phyloP scores from a whole-genome alignment of 2,113 vertebrate genomes.

The Sander vitreus region DNA sequence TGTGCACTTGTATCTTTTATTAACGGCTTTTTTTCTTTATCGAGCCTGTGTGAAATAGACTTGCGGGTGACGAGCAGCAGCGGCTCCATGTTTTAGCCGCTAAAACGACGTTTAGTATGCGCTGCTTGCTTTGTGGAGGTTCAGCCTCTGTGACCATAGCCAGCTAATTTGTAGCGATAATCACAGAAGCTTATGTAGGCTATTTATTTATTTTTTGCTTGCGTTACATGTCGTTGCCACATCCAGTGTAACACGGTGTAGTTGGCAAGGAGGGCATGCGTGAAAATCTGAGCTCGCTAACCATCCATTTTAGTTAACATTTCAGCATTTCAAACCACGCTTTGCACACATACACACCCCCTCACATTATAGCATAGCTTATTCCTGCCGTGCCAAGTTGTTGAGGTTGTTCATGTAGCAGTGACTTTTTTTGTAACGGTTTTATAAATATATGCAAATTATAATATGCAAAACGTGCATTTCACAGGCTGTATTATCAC shows the following conservation, averaged over 20 bases:
- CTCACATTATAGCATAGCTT: conserved; percentile 14
- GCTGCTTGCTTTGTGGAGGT: conserved; percentile 13
- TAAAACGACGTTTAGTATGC: neutral
- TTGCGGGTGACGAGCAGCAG: conserved; percentile 1
- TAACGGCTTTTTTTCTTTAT: neutral
- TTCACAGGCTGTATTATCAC: neutral
- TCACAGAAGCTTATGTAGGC: neutral
- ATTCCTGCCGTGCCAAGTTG: neutral
- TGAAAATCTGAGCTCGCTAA: conserved; percentile 2
- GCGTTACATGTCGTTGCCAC: neutral
- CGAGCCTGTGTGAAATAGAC: neutral
- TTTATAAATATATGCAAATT: neutral
- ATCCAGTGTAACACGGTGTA: neutral
- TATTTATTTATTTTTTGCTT: neutral
- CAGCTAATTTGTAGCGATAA: conserved; percentile 36
- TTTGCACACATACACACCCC: conserved; percentile 63
- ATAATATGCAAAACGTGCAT: neutral
- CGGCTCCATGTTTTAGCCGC: conserved; percentile 12
- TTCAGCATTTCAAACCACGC: conserved; percentile 48
- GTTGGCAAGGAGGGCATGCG: neutral
- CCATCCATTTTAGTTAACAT: conserved; percentile 50
- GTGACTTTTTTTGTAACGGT: neutral
- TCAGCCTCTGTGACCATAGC: conserved; percentile 2
- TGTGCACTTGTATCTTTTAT: conserved; percentile 23
- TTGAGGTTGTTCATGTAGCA: conserved; percentile 1